phyloP scores from a whole-genome alignment of 2,888 invertebrate species.

The Miltochrista miniata region DNA sequence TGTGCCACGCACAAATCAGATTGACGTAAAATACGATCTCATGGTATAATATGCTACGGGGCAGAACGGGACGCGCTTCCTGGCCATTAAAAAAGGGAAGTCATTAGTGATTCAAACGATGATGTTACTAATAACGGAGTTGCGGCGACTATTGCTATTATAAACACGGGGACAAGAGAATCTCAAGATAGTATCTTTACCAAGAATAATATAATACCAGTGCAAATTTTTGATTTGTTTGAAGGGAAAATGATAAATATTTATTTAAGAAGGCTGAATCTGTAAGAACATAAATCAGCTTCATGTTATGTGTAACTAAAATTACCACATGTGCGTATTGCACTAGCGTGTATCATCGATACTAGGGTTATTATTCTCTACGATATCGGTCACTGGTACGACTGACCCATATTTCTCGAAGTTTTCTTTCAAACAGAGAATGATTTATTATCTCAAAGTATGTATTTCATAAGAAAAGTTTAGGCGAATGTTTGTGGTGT shows the following conservation, averaged over 20 bases:
- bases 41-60: constrained; percentile 32
- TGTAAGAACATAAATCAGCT: no score
- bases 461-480: constrained; percentile 7
- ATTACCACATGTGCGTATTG: constrained; percentile 27
- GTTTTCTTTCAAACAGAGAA: constrained; percentile 18
- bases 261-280: no score
- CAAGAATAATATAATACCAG: no score
- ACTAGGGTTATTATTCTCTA: constrained; percentile 13
- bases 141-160: constrained; percentile 61
- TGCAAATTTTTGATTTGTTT: no score
- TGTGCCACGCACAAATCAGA: constrained; percentile 10
- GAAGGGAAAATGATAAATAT: constrained; percentile 24
- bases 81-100: constrained; percentile 67
- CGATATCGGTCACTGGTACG: constrained; percentile 29
- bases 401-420: constrained; percentile 29
- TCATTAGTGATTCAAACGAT: constrained; percentile 69
- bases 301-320: constrained; percentile 14
- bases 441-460: constrained; percentile 19
- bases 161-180: constrained; percentile 51
- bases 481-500: no score
- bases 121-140: constrained; percentile 67
- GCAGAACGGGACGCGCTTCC: constrained; percentile 63
- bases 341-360: constrained; percentile 16
- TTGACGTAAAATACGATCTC: constrained; percentile 21
- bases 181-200: constrained; percentile 54